Evolutionary conservation across 2,888 invertebrate genomes (phyloP).

Genomic region (Hirtodrosophila cameraria): DNA sequence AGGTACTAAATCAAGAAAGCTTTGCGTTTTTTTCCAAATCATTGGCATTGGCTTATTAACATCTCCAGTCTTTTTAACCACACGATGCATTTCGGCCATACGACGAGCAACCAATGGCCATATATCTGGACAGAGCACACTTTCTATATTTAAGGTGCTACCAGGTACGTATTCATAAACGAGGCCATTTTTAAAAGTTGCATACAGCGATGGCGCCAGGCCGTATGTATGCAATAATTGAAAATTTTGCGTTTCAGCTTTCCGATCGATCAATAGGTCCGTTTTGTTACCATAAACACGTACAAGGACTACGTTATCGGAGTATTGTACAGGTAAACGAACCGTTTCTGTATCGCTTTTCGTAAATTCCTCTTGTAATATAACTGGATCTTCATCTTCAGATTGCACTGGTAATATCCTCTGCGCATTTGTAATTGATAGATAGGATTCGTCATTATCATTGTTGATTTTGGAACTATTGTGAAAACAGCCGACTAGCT

Average conservation of each 20-base stretch:
- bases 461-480: constrained; percentile 60
- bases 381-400: constrained; percentile 55
- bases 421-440: constrained; percentile 48
- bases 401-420: constrained; percentile 46
- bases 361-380: constrained; percentile 50
- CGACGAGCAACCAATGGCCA: constrained; percentile 91
- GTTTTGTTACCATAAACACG: constrained; percentile 97
- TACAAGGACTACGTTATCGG: constrained; percentile 90
- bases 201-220: constrained; percentile 94
- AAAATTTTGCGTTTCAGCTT: constrained; percentile 90
- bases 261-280: constrained; percentile 95
- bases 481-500: constrained; percentile 91
- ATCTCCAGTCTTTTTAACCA: constrained; percentile 75
- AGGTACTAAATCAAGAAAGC: constrained; percentile 90
- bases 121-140: constrained; percentile 87
- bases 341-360: constrained; percentile 64
- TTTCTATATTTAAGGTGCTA: constrained; percentile 88
- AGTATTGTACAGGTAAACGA: constrained; percentile 67
- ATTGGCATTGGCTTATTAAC: constrained; percentile 85
- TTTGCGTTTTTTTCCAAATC: constrained; percentile 91
- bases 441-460: constrained; percentile 52
- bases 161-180: constrained; percentile 95
- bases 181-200: constrained; percentile 96
- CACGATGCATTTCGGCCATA: constrained; percentile 93
- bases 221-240: constrained; percentile 88